Evolutionary conservation across 2,113 vertebrate genomes (phyloP), one percentile per base, ranked within the genome.

Genomic region (Parotia lawesii): DNA sequence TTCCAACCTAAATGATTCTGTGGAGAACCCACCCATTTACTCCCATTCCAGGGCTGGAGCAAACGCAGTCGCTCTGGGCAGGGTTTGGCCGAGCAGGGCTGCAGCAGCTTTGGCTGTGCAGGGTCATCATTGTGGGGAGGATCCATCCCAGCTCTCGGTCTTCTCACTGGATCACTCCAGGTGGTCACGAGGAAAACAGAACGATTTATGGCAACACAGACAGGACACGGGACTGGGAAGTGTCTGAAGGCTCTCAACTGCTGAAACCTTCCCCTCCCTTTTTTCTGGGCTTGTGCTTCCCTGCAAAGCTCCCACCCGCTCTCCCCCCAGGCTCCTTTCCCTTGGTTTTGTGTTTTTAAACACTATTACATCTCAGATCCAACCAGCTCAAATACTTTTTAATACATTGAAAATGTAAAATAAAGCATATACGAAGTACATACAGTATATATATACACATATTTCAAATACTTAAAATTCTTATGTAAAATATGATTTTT

Each of bases 371-470:
- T 15, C 95, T 95, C 90, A 73, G 92, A 94, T 66, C 93, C 96
- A 97, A 70, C 81, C 97, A 97, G 96, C 96, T 96, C 96, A 95
- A 96, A 95, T 84, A 83, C 95, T 97, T 97, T 98, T 98, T 98
- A 98, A 97, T 98, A 98, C 98, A 97, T 84, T 96, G 97, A 98
- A 97, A 97, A 97, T 94, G 97, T 98, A 98, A 98, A 98, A 98
- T 97, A 98, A 98, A 97, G 98, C 97, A 98, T 98, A 98, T 98
- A 98, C 89, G 97, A 97, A 97, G 89, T 97, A 98, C 97, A 98
- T 97, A 98, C 97, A 98, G 97, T 96, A 97, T 97, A 98, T 98
- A 98, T 97, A 97, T 47, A 94, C 77, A 94, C 96, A 96, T 97
- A 97, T 97, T 97, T 96, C 97, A 97, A 97, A 98, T 97, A 97